These are phyloP conservation scores for Megalops cyprinoides DNA, from an alignment of 2,797 vertebrate genomes.

Conservation along the genomic window DNA sequence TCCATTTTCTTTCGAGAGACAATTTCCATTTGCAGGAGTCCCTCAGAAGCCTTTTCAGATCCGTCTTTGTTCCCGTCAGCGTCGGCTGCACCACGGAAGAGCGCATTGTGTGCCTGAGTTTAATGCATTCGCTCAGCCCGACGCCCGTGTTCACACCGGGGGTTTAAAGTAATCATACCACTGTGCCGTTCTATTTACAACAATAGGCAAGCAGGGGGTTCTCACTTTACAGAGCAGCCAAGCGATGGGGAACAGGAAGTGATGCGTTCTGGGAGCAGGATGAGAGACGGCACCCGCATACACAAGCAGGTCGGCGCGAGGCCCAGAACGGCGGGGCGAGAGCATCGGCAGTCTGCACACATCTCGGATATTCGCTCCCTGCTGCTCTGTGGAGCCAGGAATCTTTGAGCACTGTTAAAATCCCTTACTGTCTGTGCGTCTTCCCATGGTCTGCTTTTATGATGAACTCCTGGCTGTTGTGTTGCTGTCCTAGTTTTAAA, in stretches of 20 bases:
- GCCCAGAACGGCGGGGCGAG: neutral
- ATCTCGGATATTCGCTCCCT: neutral
- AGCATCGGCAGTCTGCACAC: neutral
- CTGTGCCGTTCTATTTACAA: slow-evolving; percentile 41
- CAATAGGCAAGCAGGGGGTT: slow-evolving; percentile 30
- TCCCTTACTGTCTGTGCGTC: neutral
- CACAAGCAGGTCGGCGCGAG: neutral
- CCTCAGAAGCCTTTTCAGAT: slow-evolving; percentile 36
- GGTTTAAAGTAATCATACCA: slow-evolving; percentile 60
- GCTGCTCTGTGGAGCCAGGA: no score
- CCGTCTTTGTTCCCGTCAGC: slow-evolving; percentile 45
- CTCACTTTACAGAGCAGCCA: slow-evolving; percentile 40
- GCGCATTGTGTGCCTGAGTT: slow-evolving; percentile 46
- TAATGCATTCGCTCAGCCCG: slow-evolving; percentile 59
- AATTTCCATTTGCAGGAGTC: neutral
- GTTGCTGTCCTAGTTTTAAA: neutral
- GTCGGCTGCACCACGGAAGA: slow-evolving; percentile 35
- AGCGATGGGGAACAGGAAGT: slow-evolving; percentile 38
- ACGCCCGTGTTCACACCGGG: slow-evolving; percentile 49
- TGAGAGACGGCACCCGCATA: slow-evolving; percentile 12
- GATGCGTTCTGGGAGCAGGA: slow-evolving; percentile 25
- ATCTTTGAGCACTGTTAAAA: neutral
- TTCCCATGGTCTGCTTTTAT: neutral
- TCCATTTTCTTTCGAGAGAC: neutral
- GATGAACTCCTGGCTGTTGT: neutral